A percentile compares a stretch with the other conserved stretches of the same genome.
Conservation (phyloP, 2,797 vertebrate genomes). For the Diceros bicornis region DNA sequence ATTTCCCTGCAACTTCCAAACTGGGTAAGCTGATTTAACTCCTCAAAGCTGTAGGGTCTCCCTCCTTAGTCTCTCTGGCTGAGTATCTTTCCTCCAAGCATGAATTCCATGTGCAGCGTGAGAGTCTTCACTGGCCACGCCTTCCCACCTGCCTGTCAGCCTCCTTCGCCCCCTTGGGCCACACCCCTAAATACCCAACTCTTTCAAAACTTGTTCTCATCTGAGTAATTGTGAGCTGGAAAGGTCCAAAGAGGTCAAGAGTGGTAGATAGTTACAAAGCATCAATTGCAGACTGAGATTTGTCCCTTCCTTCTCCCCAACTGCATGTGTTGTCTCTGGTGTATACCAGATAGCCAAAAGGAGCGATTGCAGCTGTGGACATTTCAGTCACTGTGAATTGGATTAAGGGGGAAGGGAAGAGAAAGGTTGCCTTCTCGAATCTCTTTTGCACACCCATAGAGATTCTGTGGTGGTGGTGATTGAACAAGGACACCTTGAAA, state of each 20-base stretch:
- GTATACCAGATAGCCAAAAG: too few relatives aligned
- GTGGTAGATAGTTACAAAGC: not conserved
- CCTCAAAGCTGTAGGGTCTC: not conserved
- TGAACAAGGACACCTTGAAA: too few relatives aligned
- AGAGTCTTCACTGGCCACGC: not conserved
- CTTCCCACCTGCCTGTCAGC: too few relatives aligned
- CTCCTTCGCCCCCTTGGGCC: too few relatives aligned
- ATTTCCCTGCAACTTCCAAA: too few relatives aligned
- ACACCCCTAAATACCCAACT: not conserved
- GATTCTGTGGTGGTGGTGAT: too few relatives aligned
- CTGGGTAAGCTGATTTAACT: not conserved
- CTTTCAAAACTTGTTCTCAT: not conserved
- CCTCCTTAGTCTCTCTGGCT: not conserved
- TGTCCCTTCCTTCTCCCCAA: not conserved
- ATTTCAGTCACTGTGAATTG: too few relatives aligned
- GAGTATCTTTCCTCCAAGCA: not conserved
- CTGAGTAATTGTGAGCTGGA: not conserved
- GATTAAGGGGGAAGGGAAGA: too few relatives aligned
- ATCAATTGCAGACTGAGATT: not conserved
- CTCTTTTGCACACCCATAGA: too few relatives aligned
- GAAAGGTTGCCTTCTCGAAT: too few relatives aligned
- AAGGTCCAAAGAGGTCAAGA: too few relatives aligned
- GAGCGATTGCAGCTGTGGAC: too few relatives aligned
- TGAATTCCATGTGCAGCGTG: not conserved
- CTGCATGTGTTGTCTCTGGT: rapidly evolving